A percentile compares a stretch with the other conserved stretches of the same genome.
Evolutionary conservation across 2,888 invertebrate species (phyloP).

Genomic region (Polydrusus pterygomalis): DNA sequence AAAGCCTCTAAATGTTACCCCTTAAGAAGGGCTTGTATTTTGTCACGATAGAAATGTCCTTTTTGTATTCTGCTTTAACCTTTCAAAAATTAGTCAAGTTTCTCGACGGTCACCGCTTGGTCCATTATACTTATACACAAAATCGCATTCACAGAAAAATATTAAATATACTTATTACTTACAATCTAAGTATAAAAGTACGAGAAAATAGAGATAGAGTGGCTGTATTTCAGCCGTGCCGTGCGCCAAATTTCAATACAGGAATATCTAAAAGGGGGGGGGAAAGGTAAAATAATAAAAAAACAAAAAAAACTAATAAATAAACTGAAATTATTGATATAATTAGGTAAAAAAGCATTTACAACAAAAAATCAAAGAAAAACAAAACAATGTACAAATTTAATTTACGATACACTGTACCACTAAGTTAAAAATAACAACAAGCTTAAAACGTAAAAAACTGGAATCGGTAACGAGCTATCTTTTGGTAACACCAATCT

Average conservation of each 20-base stretch:
- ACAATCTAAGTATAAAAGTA: slow-evolving; percentile 67
- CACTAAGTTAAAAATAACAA: slow-evolving; percentile 81
- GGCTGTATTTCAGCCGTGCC: slow-evolving; percentile 64
- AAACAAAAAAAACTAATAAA: slow-evolving; percentile 74
- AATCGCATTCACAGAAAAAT: slow-evolving; percentile 53
- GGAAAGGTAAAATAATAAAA: slow-evolving; percentile 59
- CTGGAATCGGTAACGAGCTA: slow-evolving; percentile 55
- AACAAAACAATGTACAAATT: slow-evolving; percentile 84
- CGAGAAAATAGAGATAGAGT: slow-evolving; percentile 57
- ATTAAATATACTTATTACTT: slow-evolving; percentile 57
- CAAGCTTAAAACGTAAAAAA: slow-evolving; percentile 72
- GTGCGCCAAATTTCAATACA: slow-evolving; percentile 59
- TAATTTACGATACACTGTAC: slow-evolving; percentile 84
- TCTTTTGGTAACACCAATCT: slow-evolving; percentile 51
- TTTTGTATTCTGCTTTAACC: no score
- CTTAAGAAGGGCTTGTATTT: no score
- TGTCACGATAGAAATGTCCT: no score
- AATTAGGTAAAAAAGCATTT: slow-evolving; percentile 83
- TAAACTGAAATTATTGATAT: slow-evolving; percentile 84
- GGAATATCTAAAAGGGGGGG: slow-evolving; percentile 55
- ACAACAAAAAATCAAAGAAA: slow-evolving; percentile 85
- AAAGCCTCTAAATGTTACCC: no score
- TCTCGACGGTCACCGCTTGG: no score
- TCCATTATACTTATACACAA: slow-evolving; percentile 40
- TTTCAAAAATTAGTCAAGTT: no score